Conservation (phyloP, 1,140 invertebrate genomes). For the Anagrus nilaparvatae region DNA sequence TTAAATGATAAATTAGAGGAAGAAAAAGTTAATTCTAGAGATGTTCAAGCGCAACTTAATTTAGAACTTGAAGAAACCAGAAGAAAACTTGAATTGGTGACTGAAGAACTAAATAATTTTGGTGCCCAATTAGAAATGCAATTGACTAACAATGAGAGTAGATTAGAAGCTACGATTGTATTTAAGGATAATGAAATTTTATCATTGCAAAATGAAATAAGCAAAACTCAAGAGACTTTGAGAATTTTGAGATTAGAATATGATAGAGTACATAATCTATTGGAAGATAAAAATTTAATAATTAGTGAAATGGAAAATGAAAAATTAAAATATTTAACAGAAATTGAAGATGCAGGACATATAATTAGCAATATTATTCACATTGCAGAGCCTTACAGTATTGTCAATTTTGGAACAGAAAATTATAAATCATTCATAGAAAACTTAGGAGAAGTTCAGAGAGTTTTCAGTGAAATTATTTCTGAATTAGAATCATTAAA, state of each 20-base stretch:
- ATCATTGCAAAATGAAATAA: slow-evolving; percentile 10
- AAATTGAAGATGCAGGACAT: no score
- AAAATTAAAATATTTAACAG: no score
- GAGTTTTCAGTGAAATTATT: not conserved
- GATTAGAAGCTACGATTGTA: slow-evolving; percentile 6
- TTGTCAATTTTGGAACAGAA: no score
- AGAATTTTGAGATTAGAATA: slow-evolving; percentile 6
- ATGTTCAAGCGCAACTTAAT: slow-evolving; percentile 13
- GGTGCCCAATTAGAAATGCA: slow-evolving; percentile 15
- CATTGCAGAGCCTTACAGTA: no score
- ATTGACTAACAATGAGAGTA: slow-evolving; percentile 5
- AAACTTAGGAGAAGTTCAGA: not conserved
- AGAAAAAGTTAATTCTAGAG: slow-evolving; percentile 12
- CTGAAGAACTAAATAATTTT: slow-evolving; percentile 16
- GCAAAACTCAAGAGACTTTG: slow-evolving; percentile 1
- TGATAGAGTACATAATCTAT: not conserved
- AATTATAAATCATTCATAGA: not conserved
- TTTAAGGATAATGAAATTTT: slow-evolving; percentile 16
- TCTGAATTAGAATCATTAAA: slow-evolving; percentile 15
- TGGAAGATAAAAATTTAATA: slow-evolving; percentile 10
- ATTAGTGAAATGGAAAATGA: not conserved
- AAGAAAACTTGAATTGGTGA: slow-evolving; percentile 14
- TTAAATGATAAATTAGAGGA: slow-evolving; percentile 14
- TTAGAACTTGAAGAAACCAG: slow-evolving; percentile 17
- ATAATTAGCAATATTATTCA: no score